Conservation (phyloP, 2,888 invertebrate genomes). For the Polia nebulosa region DNA sequence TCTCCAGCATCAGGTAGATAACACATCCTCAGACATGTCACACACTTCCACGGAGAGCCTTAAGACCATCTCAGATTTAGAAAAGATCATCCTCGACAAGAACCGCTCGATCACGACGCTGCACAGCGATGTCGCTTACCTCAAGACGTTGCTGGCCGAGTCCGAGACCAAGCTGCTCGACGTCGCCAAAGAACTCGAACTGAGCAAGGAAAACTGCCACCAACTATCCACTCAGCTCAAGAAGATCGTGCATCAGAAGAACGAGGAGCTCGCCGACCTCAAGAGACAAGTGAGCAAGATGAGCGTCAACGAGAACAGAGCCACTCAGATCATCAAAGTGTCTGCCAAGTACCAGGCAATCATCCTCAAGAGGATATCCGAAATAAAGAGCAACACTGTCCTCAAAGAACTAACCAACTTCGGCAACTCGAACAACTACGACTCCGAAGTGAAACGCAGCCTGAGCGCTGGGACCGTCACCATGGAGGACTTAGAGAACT, state of each 20-base stretch:
- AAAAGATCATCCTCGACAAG: slow-evolving; percentile 85
- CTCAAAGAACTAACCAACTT: slow-evolving; percentile 86
- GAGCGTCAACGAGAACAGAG: slow-evolving; percentile 83
- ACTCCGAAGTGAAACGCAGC: slow-evolving; percentile 80
- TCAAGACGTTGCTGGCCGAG: slow-evolving; percentile 84
- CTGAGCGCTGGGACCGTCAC: slow-evolving; percentile 82
- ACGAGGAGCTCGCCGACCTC: slow-evolving; percentile 86
- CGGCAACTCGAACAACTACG: slow-evolving; percentile 79
- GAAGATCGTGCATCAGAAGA: slow-evolving; percentile 85
- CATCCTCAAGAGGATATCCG: slow-evolving; percentile 85
- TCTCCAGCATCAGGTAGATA: slow-evolving; percentile 85
- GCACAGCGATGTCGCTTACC: slow-evolving; percentile 82
- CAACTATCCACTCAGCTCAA: slow-evolving; percentile 84
- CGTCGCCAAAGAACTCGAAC: slow-evolving; percentile 81
- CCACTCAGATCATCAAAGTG: slow-evolving; percentile 86
- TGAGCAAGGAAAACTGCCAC: slow-evolving; percentile 81
- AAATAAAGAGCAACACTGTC: slow-evolving; percentile 85
- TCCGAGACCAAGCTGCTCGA: slow-evolving; percentile 85
- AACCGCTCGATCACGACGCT: slow-evolving; percentile 84
- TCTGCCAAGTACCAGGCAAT: slow-evolving; percentile 88
- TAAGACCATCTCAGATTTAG: slow-evolving; percentile 86
- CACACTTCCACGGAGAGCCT: slow-evolving; percentile 83
- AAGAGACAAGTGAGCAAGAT: slow-evolving; percentile 84
- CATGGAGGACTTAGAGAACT: slow-evolving; percentile 87
- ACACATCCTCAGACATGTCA: slow-evolving; percentile 80